A percentile compares a stretch with the other conserved stretches of the same genome.
phyloP scores from a whole-genome alignment of 2,888 invertebrate species.

The Anticlea derivata region DNA sequence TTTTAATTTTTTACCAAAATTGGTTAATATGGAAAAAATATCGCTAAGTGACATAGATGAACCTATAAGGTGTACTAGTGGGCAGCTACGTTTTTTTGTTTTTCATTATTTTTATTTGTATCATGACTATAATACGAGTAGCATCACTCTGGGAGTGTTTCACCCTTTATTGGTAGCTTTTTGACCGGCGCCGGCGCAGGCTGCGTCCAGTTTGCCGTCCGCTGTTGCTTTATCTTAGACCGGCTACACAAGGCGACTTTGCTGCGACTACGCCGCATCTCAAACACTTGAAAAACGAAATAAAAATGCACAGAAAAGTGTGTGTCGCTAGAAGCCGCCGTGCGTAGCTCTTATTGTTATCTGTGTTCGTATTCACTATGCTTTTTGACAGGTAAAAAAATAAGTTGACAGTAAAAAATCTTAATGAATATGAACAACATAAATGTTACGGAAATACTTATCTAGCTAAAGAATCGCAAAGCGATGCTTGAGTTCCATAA shows the following conservation, averaged over 20 bases:
- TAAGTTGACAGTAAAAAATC: slow-evolving; percentile 17
- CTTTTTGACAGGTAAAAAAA: slow-evolving; percentile 15
- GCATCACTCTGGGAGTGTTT: slow-evolving; percentile 51
- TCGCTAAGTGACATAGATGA: not conserved
- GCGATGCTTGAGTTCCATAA: slow-evolving; percentile 35
- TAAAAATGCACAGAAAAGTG: too few relatives aligned
- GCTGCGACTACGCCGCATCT: not conserved
- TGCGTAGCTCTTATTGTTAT: slow-evolving; percentile 10
- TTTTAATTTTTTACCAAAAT: too few relatives aligned
- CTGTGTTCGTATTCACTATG: slow-evolving; percentile 25
- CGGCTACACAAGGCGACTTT: slow-evolving; percentile 4
- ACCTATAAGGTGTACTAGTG: slow-evolving; percentile 1
- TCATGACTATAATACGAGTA: slow-evolving; percentile 43
- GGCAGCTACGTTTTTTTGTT: slow-evolving; percentile 39
- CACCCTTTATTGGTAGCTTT: slow-evolving; percentile 65
- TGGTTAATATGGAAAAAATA: too few relatives aligned
- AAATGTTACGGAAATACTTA: slow-evolving; percentile 28
- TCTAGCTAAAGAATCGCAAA: slow-evolving; percentile 32
- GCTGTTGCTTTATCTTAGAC: slow-evolving; percentile 21
- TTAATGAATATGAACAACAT: slow-evolving; percentile 31
- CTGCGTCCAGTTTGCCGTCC: slow-evolving; percentile 36
- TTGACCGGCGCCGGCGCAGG: slow-evolving; percentile 43
- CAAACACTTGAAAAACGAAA: too few relatives aligned
- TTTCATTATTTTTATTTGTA: slow-evolving; percentile 44
- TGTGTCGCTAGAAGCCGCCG: slow-evolving; percentile 1